phyloP scores from a whole-genome alignment of 2,797 vertebrate genomes.

The Lutjanus argentimaculatus region DNA sequence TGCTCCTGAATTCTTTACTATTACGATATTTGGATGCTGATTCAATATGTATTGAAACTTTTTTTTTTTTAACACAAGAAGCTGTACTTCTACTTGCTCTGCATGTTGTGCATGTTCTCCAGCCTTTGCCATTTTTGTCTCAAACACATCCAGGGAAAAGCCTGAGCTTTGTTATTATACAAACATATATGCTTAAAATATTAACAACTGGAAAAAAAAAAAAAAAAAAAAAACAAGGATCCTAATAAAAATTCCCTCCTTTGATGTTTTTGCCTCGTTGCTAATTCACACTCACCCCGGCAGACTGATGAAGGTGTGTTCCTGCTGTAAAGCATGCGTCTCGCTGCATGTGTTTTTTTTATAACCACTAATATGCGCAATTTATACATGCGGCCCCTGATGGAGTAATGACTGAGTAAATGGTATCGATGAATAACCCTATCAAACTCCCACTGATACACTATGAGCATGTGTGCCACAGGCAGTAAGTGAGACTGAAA shows the following conservation, averaged over 20 bases:
- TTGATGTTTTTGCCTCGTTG: not conserved
- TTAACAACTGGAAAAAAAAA: not conserved
- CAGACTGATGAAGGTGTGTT: constrained; percentile 1
- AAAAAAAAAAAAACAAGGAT: not conserved
- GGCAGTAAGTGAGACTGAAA: constrained; percentile 33
- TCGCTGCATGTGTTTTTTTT: constrained; percentile 26
- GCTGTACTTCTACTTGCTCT: no score
- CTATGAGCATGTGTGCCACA: constrained; percentile 1
- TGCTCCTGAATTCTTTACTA: no score
- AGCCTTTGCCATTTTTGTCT: no score
- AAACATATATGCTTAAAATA: not conserved
- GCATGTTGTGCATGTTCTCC: no score
- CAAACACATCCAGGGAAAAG: no score
- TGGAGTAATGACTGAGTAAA: constrained; percentile 45
- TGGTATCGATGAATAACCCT: constrained; percentile 33
- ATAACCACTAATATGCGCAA: constrained; percentile 17
- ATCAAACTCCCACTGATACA: constrained; percentile 40
- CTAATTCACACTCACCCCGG: not conserved
- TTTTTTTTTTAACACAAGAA: no score
- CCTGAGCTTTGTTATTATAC: not conserved
- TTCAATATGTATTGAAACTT: no score
- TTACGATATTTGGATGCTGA: no score
- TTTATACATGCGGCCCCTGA: constrained; percentile 19
- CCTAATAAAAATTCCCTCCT: not conserved
- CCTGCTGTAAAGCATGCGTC: not conserved